A percentile compares a stretch with the other conserved stretches of the same genome.
Conservation (phyloP, 2,113 vertebrate genomes). For the Aix galericulata region DNA sequence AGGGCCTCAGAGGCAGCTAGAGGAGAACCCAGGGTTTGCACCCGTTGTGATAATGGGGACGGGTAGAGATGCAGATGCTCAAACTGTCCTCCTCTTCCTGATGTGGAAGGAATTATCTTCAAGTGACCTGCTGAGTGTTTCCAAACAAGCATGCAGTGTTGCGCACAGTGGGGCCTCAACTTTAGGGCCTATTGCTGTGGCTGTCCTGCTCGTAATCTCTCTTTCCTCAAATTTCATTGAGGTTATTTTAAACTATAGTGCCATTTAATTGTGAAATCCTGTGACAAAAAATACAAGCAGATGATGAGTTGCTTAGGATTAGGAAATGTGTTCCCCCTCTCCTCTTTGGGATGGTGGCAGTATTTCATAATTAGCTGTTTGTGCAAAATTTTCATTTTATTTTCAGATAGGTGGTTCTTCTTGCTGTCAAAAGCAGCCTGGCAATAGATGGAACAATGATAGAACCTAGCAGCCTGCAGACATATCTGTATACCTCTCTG, state of each 20-base stretch:
- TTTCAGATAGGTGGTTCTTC: neutral
- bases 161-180: neutral
- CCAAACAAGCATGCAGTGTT: neutral
- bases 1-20: neutral
- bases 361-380: slow-evolving; percentile 20
- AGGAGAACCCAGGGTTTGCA: neutral
- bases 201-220: neutral
- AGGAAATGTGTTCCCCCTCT: neutral
- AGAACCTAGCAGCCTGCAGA: neutral
- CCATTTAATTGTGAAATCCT: neutral
- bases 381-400: neutral
- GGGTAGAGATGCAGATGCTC: neutral
- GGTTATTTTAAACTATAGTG: neutral
- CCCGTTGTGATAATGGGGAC: neutral
- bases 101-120: neutral
- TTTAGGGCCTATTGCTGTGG: neutral
- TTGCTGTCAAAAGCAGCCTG: neutral
- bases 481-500: neutral
- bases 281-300: neutral
- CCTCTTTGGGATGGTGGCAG: neutral
- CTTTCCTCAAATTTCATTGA: fast-evolving
- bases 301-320: neutral
- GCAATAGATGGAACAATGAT: neutral
- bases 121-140: fast-evolving
- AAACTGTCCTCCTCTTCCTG: neutral